Conservation (phyloP, 2,888 invertebrate genomes). For the Drosophila pegasa region DNA sequence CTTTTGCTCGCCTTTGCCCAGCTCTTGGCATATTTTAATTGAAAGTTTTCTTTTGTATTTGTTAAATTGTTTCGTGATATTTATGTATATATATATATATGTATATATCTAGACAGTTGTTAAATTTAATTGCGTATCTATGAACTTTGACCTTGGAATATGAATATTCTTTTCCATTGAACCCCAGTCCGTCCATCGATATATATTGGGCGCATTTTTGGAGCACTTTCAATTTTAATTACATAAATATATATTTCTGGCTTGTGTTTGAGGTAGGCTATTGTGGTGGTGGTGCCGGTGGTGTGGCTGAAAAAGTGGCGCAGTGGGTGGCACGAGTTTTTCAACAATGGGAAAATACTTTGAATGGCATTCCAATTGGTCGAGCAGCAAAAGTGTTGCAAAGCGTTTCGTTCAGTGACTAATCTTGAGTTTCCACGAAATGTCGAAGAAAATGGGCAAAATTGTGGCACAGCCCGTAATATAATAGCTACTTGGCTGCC, state of each 20-base stretch:
- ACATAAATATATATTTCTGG: conserved; percentile 36
- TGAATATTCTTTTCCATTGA: conserved; percentile 14
- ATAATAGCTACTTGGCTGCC: conserved; percentile 43
- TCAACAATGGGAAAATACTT: conserved; percentile 19
- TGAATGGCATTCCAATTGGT: conserved; percentile 40
- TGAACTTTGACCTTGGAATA: conserved; percentile 22
- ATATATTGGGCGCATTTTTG: conserved; percentile 15
- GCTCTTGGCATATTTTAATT: conserved; percentile 27
- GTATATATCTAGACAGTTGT: background rate
- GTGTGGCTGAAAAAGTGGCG: conserved; percentile 5
- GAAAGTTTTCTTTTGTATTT: conserved; percentile 10
- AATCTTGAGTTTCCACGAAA: conserved; percentile 42
- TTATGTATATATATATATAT: background rate
- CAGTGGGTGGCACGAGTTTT: conserved; percentile 30
- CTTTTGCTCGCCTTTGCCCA: conserved; percentile 8
- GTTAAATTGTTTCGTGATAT: conserved; percentile 13
- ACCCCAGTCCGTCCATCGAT: conserved; percentile 15
- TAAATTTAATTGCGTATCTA: conserved; percentile 4
- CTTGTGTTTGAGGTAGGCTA: background rate
- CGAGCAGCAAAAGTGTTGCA: conserved; percentile 23
- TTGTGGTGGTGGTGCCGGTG: background rate
- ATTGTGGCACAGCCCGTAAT: conserved; percentile 19
- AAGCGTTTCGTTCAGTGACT: conserved; percentile 36
- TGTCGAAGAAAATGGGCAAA: conserved; percentile 11
- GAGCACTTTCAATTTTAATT: conserved; percentile 51